Conservation (phyloP, 2,888 invertebrate species). For the Perithous albicinctus region DNA sequence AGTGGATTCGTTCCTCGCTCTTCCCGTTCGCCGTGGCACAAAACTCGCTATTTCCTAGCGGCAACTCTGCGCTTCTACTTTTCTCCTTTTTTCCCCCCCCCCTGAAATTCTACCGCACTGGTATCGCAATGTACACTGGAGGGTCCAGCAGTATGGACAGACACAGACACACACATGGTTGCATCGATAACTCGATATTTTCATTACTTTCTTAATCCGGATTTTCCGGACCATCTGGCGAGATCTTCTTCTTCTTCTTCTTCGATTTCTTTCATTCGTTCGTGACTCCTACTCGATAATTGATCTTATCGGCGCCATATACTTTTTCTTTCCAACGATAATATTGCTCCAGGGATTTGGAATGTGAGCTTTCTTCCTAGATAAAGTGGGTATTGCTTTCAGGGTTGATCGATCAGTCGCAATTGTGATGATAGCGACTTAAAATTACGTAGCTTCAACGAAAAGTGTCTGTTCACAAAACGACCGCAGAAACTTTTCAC, state of each 20-base stretch:
- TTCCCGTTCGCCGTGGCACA: background rate
- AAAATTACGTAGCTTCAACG: too few species aligned
- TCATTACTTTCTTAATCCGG: constrained; percentile 80
- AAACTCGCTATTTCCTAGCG: constrained; percentile 56
- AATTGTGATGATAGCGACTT: too few species aligned
- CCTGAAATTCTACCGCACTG: constrained; percentile 44
- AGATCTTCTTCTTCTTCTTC: too few species aligned
- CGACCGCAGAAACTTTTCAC: too few species aligned
- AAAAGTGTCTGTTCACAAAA: too few species aligned
- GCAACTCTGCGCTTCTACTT: constrained; percentile 52
- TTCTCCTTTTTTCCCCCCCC: constrained; percentile 43
- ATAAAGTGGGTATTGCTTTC: background rate
- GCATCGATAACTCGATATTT: constrained; percentile 77
- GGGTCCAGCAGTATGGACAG: constrained; percentile 7
- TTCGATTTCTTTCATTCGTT: constrained; percentile 54
- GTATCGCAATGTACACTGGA: constrained; percentile 46
- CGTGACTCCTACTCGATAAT: constrained; percentile 46
- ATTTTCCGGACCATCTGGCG: constrained; percentile 81
- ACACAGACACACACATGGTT: background rate
- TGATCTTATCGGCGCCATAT: constrained; percentile 36
- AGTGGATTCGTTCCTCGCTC: constrained; percentile 70
- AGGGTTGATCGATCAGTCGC: background rate
- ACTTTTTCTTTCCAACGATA: background rate
- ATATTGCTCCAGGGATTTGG: background rate
- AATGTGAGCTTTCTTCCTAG: background rate